Base-by-base conservation (phyloP, 2,888 invertebrate species). In the Sericinus montela region DNA sequence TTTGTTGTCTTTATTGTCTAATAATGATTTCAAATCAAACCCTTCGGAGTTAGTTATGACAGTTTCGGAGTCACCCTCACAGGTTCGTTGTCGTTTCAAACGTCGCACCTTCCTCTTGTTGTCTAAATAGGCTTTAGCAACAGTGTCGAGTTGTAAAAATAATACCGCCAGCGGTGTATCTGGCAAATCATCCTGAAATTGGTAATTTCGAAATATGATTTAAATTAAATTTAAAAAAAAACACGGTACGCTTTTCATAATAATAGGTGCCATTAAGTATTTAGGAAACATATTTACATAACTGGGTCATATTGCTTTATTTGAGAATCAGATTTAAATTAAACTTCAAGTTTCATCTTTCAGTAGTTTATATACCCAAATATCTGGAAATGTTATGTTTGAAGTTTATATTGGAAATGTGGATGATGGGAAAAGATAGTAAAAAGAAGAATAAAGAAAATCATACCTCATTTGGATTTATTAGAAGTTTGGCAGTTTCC, bases 391-490 rank as follows among this genome's bases (percentile, higher is more conserved):
- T n/a, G n/a, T n/a, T n/a, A n/a, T n/a, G n/a, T n/a, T n/a, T n/a
- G n/a, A n/a, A n/a, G n/a, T n/a, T n/a, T n/a, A n/a, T n/a, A n/a
- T n/a, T n/a, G n/a, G 19, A 19, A 2, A 19, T 19, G 19, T 19
- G 19, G 19, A 19, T 19, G 5, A 19, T 19, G 19, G 5, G 5
- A 19, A 19, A 19, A 19, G 3, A 19, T 3, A 19, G 25, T 34
- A n/a, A 25, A 25, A 25, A 25, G 7, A 25, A 6, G 25, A 7
- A 4, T 25, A 8, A 8, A 25, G 8, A 25, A 13, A 25, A 14
- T 57, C 66, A 59, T 62, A 92, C 91, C 80, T 93, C 93, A 76
- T 93, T 94, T 28, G 94, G 94, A 80, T 94, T 94, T 25, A 94
- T 75, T 42, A 94, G 67, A 45, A 86, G 72, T 36, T 80, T 78